These are phyloP conservation scores for Brenthis ino DNA, from an alignment of 2,888 invertebrate species.

Conservation along the genomic window DNA sequence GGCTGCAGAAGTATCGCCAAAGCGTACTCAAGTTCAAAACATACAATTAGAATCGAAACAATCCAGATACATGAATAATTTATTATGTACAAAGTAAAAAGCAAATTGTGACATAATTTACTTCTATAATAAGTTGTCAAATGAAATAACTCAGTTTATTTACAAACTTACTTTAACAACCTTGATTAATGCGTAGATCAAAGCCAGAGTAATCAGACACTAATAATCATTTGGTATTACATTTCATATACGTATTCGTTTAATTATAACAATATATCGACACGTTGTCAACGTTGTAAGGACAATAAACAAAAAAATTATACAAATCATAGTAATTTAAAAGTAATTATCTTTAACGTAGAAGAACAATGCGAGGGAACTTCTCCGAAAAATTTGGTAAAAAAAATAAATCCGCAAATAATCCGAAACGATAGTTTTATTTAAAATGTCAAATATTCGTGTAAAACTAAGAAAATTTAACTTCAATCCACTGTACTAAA, in stretches of 20 bases:
- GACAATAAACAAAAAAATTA: too few relatives aligned
- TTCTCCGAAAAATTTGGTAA: too few relatives aligned
- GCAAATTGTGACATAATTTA: constrained; percentile 13
- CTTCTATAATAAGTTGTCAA: constrained; percentile 13
- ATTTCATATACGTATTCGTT: constrained; percentile 16
- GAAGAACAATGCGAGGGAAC: too few relatives aligned
- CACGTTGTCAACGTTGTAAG: not conserved
- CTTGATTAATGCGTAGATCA: constrained; percentile 27
- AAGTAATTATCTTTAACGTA: too few relatives aligned
- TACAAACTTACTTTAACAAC: constrained; percentile 17
- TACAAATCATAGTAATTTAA: too few relatives aligned
- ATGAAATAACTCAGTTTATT: constrained; percentile 23
- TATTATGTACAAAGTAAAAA: constrained; percentile 3
- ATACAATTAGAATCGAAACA: not conserved
- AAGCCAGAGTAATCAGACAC: constrained; percentile 22
- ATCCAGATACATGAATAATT: not conserved
- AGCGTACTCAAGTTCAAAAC: not conserved
- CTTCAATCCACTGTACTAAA: too few relatives aligned
- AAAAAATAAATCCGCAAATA: too few relatives aligned
- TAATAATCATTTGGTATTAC: constrained; percentile 21
- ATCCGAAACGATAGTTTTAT: too few relatives aligned
- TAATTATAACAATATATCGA: not conserved
- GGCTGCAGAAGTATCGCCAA: too few relatives aligned
- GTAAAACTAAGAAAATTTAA: too few relatives aligned
- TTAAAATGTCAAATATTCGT: too few relatives aligned